Evolutionary conservation across 2,113 vertebrate species (phyloP).

Genomic region (Pao palembangensis): DNA sequence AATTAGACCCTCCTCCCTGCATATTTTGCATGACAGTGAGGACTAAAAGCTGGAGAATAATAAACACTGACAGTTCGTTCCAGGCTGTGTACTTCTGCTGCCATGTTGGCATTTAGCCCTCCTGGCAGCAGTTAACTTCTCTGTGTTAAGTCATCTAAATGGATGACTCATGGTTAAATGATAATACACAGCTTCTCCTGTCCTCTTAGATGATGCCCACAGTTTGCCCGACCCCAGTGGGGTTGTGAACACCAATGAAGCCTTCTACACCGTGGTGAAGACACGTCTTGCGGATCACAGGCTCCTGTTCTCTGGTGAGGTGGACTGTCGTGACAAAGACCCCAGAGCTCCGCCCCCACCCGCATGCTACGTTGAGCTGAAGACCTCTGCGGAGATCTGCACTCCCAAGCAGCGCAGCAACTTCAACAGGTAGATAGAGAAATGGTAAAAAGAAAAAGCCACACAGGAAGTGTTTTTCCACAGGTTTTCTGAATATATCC

Average conservation of each 20-base stretch:
- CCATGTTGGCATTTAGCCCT: too few species aligned
- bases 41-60: too few species aligned
- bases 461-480: not conserved
- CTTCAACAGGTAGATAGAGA: conserved; percentile 80
- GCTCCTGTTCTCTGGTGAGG: conserved; percentile 86
- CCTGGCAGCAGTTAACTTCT: too few species aligned
- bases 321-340: conserved; percentile 81
- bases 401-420: conserved; percentile 82
- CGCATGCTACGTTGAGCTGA: conserved; percentile 85
- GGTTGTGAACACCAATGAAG: conserved; percentile 89
- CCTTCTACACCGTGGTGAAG: conserved; percentile 87
- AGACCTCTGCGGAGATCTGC: conserved; percentile 86
- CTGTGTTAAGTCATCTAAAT: too few species aligned
- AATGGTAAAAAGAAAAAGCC: too few species aligned
- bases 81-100: too few species aligned
- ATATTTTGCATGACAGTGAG: too few species aligned
- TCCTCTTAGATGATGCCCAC: conserved; percentile 66
- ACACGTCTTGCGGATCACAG: conserved; percentile 80
- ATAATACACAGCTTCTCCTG: conserved; percentile 8
- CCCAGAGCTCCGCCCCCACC: conserved; percentile 73
- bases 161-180: not conserved
- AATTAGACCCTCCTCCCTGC: too few species aligned
- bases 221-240: conserved; percentile 76
- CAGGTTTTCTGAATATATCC: not conserved
- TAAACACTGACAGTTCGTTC: too few species aligned